These are phyloP conservation scores for Heliconius ismenius DNA, from an alignment of 2,888 invertebrate species.

Conservation along the genomic window DNA sequence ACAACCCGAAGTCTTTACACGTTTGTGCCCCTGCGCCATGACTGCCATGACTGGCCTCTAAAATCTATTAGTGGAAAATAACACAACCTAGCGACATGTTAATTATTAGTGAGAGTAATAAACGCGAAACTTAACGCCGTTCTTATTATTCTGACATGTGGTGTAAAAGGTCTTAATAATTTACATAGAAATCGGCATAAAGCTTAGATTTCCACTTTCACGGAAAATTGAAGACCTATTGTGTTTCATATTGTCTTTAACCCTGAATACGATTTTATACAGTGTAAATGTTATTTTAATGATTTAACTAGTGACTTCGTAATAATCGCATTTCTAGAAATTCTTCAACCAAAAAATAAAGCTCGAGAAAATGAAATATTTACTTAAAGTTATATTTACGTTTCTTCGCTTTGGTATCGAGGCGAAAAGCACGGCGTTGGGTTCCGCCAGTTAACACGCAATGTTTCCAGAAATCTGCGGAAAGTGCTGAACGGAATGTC, in stretches of 20 bases:
- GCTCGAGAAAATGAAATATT: too few species aligned
- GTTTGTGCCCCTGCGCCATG: too few species aligned
- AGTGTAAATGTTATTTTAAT: neutral
- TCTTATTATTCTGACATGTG: neutral
- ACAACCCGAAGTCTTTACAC: too few species aligned
- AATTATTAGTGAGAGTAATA: neutral
- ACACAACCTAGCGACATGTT: neutral
- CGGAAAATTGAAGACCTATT: neutral
- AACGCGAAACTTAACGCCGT: neutral
- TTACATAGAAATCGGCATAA: neutral
- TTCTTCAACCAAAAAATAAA: neutral
- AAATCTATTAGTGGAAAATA: too few species aligned
- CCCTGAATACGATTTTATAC: too few species aligned
- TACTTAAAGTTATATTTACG: too few species aligned
- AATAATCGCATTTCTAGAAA: neutral
- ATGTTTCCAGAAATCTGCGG: too few species aligned
- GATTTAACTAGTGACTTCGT: neutral
- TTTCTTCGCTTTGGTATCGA: too few species aligned
- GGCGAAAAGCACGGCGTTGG: too few species aligned
- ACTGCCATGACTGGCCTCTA: too few species aligned
- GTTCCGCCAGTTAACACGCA: too few species aligned
- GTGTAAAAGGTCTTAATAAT: neutral
- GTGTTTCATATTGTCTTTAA: neutral
- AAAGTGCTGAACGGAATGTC: too few species aligned
- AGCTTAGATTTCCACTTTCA: conserved; percentile 1